Conservation (phyloP, 2,113 vertebrate species). For the Raphicerus campestris region DNA sequence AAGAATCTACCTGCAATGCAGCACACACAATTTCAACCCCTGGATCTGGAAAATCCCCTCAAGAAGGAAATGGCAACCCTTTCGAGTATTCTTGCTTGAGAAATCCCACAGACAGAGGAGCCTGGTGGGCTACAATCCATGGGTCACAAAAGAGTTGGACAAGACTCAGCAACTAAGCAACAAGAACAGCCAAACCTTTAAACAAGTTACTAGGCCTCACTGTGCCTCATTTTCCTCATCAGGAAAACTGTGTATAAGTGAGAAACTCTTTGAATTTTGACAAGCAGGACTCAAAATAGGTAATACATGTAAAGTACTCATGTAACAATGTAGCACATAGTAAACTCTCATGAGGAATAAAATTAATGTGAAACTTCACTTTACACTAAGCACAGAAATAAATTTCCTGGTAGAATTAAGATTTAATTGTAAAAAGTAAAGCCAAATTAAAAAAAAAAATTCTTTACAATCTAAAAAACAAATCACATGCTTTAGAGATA, state of each 20-base stretch:
- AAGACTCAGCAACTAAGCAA: background rate
- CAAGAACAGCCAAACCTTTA: background rate
- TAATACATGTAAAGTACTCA: background rate
- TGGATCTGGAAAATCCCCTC: background rate
- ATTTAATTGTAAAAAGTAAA: slow-evolving; percentile 7
- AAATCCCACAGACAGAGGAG: background rate
- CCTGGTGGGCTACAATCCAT: background rate
- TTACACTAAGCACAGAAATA: background rate
- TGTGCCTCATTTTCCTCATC: background rate
- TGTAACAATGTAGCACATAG: background rate
- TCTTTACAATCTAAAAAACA: background rate
- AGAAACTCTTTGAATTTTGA: background rate
- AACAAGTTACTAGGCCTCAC: background rate
- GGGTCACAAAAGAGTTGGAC: background rate
- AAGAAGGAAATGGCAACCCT: background rate
- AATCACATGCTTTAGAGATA: background rate
- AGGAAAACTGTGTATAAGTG: background rate
- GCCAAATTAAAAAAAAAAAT: background rate
- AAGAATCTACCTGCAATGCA: background rate
- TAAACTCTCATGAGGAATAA: background rate
- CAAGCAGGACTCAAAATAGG: background rate
- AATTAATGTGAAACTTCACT: background rate
- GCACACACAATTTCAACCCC: background rate
- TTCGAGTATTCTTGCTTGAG: background rate
- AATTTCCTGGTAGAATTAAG: background rate